phyloP scores from a whole-genome alignment of 2,113 vertebrate species.

The Thunnus thynnus region DNA sequence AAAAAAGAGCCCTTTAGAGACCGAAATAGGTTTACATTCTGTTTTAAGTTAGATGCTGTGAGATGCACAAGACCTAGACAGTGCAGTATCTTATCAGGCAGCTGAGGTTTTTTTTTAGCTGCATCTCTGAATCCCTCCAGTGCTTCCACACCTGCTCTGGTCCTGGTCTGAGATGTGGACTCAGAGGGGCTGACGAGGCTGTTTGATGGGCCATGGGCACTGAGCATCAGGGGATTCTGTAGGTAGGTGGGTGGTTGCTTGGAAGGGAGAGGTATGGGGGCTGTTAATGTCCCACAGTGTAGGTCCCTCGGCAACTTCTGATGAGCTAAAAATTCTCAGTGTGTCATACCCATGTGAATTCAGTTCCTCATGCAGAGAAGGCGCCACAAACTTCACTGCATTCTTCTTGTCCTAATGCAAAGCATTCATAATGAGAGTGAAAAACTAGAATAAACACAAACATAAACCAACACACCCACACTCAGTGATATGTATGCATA shows the following conservation, averaged over 20 bases:
- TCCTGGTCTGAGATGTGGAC: conserved; percentile 61
- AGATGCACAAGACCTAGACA: conserved; percentile 37
- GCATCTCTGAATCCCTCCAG: conserved; percentile 53
- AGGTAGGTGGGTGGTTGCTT: conserved; percentile 39
- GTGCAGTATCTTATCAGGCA: conserved; percentile 36
- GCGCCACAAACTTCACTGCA: conserved; percentile 21
- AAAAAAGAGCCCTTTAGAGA: conserved; percentile 29
- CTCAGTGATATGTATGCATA: neutral
- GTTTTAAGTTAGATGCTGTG: conserved; percentile 30
- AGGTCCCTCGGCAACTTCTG: conserved; percentile 53
- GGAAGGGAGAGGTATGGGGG: neutral
- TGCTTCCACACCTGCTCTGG: conserved; percentile 57
- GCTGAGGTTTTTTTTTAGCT: conserved; percentile 48
- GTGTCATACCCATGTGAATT: conserved; percentile 57
- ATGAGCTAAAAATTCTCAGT: conserved; percentile 57
- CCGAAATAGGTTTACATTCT: conserved; percentile 21
- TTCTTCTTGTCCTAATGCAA: neutral
- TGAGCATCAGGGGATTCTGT: conserved; percentile 51
- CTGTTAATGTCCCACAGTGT: conserved; percentile 48
- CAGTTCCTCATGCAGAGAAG: conserved; percentile 45
- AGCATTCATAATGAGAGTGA: neutral
- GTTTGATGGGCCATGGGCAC: conserved; percentile 64
- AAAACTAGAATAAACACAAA: conserved; percentile 6
- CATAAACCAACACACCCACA: too few species aligned
- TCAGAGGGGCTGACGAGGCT: conserved; percentile 63